Base-by-base conservation (phyloP, 2,113 vertebrate genomes). In the Aegypius monachus region DNA sequence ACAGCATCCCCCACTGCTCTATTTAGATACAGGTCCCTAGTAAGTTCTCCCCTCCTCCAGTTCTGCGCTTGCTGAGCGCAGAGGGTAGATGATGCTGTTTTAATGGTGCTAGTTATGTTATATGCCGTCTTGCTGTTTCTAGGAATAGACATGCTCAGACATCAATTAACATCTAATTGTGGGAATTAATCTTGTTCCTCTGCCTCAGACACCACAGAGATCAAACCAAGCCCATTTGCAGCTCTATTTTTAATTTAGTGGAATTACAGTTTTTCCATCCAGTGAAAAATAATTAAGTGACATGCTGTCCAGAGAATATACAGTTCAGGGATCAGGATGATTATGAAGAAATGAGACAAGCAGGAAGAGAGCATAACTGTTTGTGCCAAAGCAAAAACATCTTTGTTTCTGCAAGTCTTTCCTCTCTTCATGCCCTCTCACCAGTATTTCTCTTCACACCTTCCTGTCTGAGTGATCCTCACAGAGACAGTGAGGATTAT, bases 131-230 rank as follows among this genome's bases (percentile, higher is more conserved):
- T 89, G 88, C 95, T 96, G 94, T 87, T 95, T 97, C 97, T 96
- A 95, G 92, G 97, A 97, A 97, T 81, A 97, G 95, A 97, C 93
- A 93, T 47, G 68, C 94, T 97, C 91, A 97, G 97, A 96, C 94
- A 96, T 97, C 97, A 98, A 96, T 97, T 97, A 98, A 96, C 94
- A 94, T 94, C 88, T 97, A 97, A 97, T 97, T 97, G 97, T 36
- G 0, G 91, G 92, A 97, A 98, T 97, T 98, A 97, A 96, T 97
- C 96, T 96, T 96, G 79, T 95, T 97, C 96, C 92, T 96, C 86
- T 95, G 85, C 81, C 89, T 86, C 83, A 95, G 93, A 95, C 13
- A 42, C 96, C 81, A 96, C 88, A 87, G 90, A 97, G 95, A 97
- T 97, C 93, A 97, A 97, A 93, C 85, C 71, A 94, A 94, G 63